These are phyloP conservation scores for Papilio machaon DNA, from an alignment of 1,140 invertebrate genomes.

Conservation along the genomic window DNA sequence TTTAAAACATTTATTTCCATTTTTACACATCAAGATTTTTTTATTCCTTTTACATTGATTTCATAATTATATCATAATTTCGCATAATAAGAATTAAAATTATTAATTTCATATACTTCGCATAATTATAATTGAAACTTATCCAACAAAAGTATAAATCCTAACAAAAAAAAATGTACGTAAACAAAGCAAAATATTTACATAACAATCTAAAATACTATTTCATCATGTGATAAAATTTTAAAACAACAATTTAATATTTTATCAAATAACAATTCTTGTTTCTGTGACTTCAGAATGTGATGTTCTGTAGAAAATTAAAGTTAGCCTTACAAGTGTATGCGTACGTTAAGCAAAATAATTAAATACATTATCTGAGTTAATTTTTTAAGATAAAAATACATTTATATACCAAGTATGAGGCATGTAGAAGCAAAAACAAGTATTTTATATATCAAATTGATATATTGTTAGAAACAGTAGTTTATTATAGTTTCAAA, in stretches of 20 bases:
- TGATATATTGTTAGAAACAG: not conserved
- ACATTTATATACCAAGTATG: not conserved
- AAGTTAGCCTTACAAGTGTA: conserved; percentile 60
- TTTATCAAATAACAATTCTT: conserved; percentile 61
- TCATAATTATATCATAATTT: conserved; percentile 60
- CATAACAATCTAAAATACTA: conserved; percentile 70
- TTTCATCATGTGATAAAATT: conserved; percentile 65
- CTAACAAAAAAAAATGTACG: conserved; percentile 59
- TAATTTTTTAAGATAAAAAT: conserved; percentile 29
- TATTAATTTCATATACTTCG: conserved; percentile 43
- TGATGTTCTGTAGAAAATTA: conserved; percentile 60
- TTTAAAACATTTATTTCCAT: conserved; percentile 71
- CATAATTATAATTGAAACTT: conserved; percentile 50
- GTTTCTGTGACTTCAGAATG: conserved; percentile 58
- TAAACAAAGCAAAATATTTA: conserved; percentile 74
- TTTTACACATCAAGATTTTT: conserved; percentile 74
- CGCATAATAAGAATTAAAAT: conserved; percentile 48
- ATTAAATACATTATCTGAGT: conserved; percentile 57
- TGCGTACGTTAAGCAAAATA: conserved; percentile 50
- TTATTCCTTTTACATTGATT: conserved; percentile 64
- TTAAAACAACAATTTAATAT: conserved; percentile 65
- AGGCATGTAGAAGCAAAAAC: conserved; percentile 8
- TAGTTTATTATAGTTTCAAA: not conserved
- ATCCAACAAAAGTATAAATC: conserved; percentile 52
- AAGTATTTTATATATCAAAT: not conserved